These are phyloP conservation scores for Lingula anatina DNA, from an alignment of 2,888 invertebrate genomes.

Conservation along the genomic window DNA sequence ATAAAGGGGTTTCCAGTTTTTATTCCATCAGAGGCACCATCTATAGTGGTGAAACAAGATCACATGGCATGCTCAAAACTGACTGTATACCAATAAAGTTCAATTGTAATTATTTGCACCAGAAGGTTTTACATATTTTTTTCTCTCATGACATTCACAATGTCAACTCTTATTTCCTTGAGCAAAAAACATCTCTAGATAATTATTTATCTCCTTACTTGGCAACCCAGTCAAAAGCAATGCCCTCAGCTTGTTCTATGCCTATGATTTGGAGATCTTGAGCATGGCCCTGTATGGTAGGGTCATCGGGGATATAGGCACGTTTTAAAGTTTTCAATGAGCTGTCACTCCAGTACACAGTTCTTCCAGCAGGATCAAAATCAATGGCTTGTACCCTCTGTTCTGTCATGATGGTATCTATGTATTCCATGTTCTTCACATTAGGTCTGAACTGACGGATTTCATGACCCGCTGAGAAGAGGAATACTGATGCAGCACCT, in stretches of 20 bases:
- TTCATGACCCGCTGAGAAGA: conserved; percentile 78
- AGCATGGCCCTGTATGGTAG: conserved; percentile 57
- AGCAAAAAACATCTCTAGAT: too few relatives aligned
- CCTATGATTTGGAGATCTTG: conserved; percentile 78
- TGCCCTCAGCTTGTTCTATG: conserved; percentile 64
- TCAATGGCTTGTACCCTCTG: conserved; percentile 88
- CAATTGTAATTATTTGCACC: too few relatives aligned
- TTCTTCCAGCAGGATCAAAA: conserved; percentile 66
- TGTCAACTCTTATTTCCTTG: too few relatives aligned
- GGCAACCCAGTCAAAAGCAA: conserved; percentile 91
- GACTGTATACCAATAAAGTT: too few relatives aligned
- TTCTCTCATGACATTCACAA: too few relatives aligned
- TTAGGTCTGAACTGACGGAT: conserved; percentile 56
- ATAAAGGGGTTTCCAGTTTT: too few relatives aligned
- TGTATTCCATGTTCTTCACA: conserved; percentile 36
- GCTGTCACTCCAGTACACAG: conserved; percentile 91
- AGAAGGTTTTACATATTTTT: too few relatives aligned
- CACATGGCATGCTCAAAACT: too few relatives aligned
- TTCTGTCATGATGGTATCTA: conserved; percentile 74
- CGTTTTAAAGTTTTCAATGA: conserved; percentile 85
- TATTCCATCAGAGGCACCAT: too few relatives aligned
- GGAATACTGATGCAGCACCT: conserved; percentile 34
- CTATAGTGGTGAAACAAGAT: too few relatives aligned
- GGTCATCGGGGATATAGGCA: conserved; percentile 72
- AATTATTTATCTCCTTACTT: too few relatives aligned